Conservation (phyloP, 2,113 vertebrate species). For the Rhea americana region DNA sequence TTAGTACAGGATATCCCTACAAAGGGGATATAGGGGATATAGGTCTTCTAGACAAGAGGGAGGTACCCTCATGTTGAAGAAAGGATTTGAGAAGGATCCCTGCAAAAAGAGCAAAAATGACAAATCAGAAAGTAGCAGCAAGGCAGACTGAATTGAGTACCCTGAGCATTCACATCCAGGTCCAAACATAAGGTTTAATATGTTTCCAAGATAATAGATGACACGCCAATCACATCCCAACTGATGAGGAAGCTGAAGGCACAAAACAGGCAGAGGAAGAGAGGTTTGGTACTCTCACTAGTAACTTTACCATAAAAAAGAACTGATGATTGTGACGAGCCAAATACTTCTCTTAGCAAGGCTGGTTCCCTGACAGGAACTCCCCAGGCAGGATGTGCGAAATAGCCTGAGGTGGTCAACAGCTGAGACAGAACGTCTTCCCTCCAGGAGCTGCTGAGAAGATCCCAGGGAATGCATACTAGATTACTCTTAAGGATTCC, state of each 20-base stretch:
- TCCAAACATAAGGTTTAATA: neutral
- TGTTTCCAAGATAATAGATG: neutral
- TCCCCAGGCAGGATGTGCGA: neutral
- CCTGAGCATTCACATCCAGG: neutral
- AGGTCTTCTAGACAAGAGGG: neutral
- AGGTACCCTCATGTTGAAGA: neutral
- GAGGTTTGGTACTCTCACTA: neutral
- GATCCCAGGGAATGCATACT: neutral
- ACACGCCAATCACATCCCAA: fast-evolving
- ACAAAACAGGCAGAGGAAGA: neutral
- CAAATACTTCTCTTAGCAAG: neutral
- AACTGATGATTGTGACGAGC: neutral
- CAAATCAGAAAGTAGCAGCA: neutral
- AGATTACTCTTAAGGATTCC: neutral
- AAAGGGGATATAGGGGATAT: neutral
- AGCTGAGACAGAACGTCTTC: neutral
- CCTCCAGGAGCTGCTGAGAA: neutral
- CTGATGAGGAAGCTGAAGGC: neutral
- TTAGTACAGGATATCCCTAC: neutral
- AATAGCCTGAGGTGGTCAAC: neutral
- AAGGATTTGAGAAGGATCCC: neutral
- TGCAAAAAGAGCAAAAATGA: neutral
- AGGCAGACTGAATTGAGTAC: neutral
- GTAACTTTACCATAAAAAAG: neutral
- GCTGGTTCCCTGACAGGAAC: neutral